Evolutionary conservation across 1,140 invertebrate species (phyloP).

Genomic region (Drosophila sproati): DNA sequence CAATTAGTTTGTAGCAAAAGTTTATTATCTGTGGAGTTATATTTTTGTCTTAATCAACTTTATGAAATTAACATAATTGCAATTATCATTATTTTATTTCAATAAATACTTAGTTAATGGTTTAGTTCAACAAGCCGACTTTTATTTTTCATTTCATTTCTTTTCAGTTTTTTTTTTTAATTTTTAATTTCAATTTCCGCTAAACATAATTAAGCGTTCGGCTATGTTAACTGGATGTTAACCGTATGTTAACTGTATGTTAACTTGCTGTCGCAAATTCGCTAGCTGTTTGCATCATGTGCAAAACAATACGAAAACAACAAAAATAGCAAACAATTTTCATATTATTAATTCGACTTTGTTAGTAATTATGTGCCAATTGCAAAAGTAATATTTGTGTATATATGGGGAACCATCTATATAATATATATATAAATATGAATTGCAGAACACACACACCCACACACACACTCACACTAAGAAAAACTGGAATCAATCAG

Average conservation of each 20-base stretch:
- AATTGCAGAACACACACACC: slow-evolving; percentile 52
- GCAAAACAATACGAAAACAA: slow-evolving; percentile 21
- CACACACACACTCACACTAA: slow-evolving; percentile 30
- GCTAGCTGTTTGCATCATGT: slow-evolving; percentile 18
- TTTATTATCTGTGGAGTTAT: slow-evolving; percentile 29
- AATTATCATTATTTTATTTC: slow-evolving; percentile 56
- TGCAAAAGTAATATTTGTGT: slow-evolving; percentile 51
- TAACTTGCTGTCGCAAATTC: slow-evolving; percentile 4
- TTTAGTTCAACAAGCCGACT: slow-evolving; percentile 63
- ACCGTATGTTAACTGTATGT: slow-evolving; percentile 17
- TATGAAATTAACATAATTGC: slow-evolving; percentile 34
- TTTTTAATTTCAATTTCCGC: neutral
- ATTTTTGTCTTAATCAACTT: slow-evolving; percentile 26
- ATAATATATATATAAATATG: slow-evolving; percentile 39
- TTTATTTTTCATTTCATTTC: slow-evolving; percentile 14
- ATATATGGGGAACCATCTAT: neutral
- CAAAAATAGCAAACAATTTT: slow-evolving; percentile 15
- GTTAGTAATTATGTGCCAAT: slow-evolving; percentile 72
- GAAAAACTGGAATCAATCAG: slow-evolving; percentile 52
- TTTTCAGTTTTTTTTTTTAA: slow-evolving; percentile 3
- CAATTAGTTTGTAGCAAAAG: slow-evolving; percentile 61
- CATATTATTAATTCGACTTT: slow-evolving; percentile 46
- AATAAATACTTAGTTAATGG: slow-evolving; percentile 76
- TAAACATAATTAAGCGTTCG: too few species aligned
- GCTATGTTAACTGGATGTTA: slow-evolving; percentile 4